Evolutionary conservation across 2,888 invertebrate genomes (phyloP).

Genomic region (Philereme vetulata): DNA sequence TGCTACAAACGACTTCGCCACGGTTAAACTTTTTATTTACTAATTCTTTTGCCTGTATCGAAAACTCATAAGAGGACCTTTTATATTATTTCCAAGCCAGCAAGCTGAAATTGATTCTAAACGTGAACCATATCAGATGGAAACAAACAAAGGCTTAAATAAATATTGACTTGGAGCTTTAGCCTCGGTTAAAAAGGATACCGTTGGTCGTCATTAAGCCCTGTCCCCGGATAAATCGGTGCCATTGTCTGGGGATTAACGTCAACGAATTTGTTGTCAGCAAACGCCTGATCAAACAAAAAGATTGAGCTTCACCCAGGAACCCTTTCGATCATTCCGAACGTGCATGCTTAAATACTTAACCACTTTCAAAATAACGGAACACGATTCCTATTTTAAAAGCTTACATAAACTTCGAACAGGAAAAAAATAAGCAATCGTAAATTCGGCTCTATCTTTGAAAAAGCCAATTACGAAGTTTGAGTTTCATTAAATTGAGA

Average conservation of each 20-base stretch:
- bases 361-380: conserved; percentile 55
- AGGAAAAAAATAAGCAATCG: conserved; percentile 54
- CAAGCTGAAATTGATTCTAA: conserved; percentile 31
- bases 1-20: conserved; percentile 45
- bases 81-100: conserved; percentile 4
- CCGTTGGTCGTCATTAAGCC: conserved; percentile 63
- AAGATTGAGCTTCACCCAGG: conserved; percentile 64
- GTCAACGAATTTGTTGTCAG: conserved; percentile 82
- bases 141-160: conserved; percentile 63
- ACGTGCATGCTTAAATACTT: conserved; percentile 65
- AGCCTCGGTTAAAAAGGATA: conserved; percentile 64
- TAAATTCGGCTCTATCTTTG: conserved; percentile 69
- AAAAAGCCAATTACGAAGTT: conserved; percentile 73
- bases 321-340: conserved; percentile 68
- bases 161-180: conserved; percentile 68
- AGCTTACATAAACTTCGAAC: conserved; percentile 32
- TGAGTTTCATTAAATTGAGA: conserved; percentile 76
- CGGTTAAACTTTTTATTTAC: conserved; percentile 52
- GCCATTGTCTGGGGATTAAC: conserved; percentile 80
- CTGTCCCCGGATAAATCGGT: conserved; percentile 66
- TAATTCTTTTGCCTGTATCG: conserved; percentile 10
- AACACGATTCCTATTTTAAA: conserved; percentile 35
- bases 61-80: conserved; percentile 2
- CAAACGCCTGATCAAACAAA: conserved; percentile 82
- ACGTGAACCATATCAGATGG: conserved; percentile 41